phyloP scores from a whole-genome alignment of 2,888 invertebrate species.

The Nomada fabriciana region DNA sequence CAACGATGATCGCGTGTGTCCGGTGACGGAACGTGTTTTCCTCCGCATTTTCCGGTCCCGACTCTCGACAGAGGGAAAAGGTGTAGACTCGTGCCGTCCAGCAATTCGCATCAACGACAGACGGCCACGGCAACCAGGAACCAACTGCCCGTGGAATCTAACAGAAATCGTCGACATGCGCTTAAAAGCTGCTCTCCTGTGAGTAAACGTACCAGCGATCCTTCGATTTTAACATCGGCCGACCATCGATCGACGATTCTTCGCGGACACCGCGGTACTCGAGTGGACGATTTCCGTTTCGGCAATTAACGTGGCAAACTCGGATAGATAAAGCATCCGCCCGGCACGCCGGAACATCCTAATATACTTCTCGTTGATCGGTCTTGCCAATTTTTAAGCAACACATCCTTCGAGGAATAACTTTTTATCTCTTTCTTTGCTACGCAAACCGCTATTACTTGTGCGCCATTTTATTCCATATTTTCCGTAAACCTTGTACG shows the following conservation, averaged over 20 bases:
- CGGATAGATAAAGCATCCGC: not conserved
- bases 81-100: no score
- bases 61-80: no score
- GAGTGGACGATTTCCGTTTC: conserved; percentile 12
- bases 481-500: not conserved
- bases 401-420: no score
- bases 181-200: conserved; percentile 79
- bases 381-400: no score
- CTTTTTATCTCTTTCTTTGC: no score
- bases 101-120: not conserved
- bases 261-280: not conserved
- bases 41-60: conserved; percentile 26
- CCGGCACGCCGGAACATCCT: no score
- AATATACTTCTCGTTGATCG: no score
- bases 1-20: conserved; percentile 73
- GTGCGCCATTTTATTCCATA: not conserved
- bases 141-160: conserved; percentile 27
- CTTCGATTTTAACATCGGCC: not conserved
- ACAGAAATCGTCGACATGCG: conserved; percentile 80
- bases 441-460: no score
- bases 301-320: not conserved
- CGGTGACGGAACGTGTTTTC: conserved; percentile 67
- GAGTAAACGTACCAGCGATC: conserved; percentile 69
- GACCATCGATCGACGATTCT: not conserved
- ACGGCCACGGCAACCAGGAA: no score